These are phyloP conservation scores for Delphinus delphis DNA, from an alignment of 2,113 vertebrate species.

Conservation along the genomic window DNA sequence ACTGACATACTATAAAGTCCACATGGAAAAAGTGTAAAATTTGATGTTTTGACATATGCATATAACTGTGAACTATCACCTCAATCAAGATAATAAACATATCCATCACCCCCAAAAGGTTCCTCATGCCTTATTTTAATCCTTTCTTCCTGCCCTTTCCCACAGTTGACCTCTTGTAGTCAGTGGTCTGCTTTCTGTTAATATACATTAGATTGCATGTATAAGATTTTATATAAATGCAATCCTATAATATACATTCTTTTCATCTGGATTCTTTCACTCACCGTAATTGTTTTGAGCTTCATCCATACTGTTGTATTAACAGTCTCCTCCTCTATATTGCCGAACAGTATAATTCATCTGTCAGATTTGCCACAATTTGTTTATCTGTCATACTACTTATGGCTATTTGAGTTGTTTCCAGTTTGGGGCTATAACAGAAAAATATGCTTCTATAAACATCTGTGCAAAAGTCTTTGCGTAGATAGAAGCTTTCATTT, in stretches of 20 bases:
- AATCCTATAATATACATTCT: no score
- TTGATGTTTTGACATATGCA: not conserved
- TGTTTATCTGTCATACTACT: no score
- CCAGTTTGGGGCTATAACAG: not conserved
- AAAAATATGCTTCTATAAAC: not conserved
- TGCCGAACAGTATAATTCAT: not conserved
- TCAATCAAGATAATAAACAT: not conserved
- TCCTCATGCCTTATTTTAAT: not conserved
- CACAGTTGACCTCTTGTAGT: not conserved
- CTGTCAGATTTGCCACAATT: not conserved
- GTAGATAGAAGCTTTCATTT: not conserved
- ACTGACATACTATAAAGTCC: not conserved
- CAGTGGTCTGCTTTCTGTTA: not conserved
- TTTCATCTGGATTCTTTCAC: not conserved
- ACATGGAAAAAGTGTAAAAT: not conserved
- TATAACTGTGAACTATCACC: not conserved
- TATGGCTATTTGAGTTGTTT: not conserved
- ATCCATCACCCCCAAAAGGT: no score
- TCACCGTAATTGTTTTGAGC: not conserved
- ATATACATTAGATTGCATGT: not conserved
- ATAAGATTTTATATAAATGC: not conserved
- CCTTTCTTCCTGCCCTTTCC: not conserved
- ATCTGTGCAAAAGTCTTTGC: not conserved
- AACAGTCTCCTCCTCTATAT: not conserved
- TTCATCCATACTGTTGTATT: not conserved